Conservation (phyloP, 1,140 invertebrate genomes). For the Eurosta solidaginis region DNA sequence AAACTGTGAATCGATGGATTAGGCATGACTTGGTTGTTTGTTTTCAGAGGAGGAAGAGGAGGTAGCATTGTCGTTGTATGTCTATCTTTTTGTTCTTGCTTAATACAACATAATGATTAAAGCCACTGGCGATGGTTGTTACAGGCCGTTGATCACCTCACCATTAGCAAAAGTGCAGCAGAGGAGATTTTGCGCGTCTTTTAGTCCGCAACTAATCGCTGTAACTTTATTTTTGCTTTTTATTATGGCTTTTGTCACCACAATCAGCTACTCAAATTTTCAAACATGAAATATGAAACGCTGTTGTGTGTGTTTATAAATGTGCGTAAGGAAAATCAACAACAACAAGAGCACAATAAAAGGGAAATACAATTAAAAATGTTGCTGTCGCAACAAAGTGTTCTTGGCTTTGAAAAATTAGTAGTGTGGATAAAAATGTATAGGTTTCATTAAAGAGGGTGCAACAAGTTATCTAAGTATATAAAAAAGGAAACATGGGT, state of each 20-base stretch:
- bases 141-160: not conserved
- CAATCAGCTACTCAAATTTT: not conserved
- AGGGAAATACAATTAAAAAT: not conserved
- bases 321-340: not conserved
- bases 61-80: not conserved
- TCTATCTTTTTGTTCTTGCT: too few relatives aligned
- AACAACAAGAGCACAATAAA: not conserved
- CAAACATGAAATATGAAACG: slow-evolving; percentile 3
- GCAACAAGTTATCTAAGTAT: too few relatives aligned
- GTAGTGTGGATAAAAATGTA: too few relatives aligned
- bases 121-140: not conserved
- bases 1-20: not conserved
- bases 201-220: not conserved
- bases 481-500: not conserved
- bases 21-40: too few relatives aligned
- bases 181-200: not conserved
- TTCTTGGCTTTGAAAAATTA: slow-evolving; percentile 14
- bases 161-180: too few relatives aligned
- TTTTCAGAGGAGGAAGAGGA: too few relatives aligned
- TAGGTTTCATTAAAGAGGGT: too few relatives aligned
- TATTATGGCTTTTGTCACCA: not conserved
- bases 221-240: not conserved
- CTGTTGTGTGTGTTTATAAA: too few relatives aligned
- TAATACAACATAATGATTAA: not conserved
- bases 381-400: not conserved